Evolutionary conservation across 2,888 invertebrate genomes (phyloP), one percentile per base, ranked within the genome.

Genomic region (Ypsolopha scabrella): DNA sequence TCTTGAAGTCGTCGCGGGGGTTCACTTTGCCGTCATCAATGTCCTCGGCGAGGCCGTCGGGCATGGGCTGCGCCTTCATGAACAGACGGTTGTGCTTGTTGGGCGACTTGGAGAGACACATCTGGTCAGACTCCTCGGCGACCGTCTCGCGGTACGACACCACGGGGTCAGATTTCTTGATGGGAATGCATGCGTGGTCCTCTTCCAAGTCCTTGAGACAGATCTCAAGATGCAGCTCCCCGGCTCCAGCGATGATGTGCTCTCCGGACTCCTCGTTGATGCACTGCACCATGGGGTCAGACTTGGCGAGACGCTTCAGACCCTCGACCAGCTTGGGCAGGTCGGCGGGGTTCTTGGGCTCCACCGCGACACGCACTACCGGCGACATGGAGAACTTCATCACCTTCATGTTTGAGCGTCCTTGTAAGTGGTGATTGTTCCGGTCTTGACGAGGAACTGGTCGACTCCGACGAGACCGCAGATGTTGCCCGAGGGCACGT

Each of bases 311-410:
- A 87, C 99, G 97, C 88, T 99, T 99, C 57, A 99, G 90, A 77
- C 99, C 95, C 90, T 99, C 98, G 53, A 99, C 99, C 68, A 99
- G 90, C 88, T 99, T 99, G 63, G 99, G 99, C 82, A 99, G 88
- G 88, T 99, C 99, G 52, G 98, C 96, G 13, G 99, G 97, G 83
- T 99, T 99, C 89, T 98, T 98, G 69, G 99, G 98, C 87, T 99
- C 99, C 2, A 99, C 99, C 65, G 99, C 99, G 36, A 99, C 97
- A 73, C 99, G 94, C 77, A 99, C 99, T 54, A 99, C 99, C 61
- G 99, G 99, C 3, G 98, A 98, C 51, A 99, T 99, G 65, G 96
- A 97, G 93, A 99, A 99, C 87, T 99, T 99, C 99, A 99, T 99
- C 64, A 89, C 90, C 88, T 92, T 92, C 95, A 99, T 94, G 91